Percentiles rank a stretch among this genome's conserved stretches.
Conservation (phyloP, 2,113 vertebrate genomes). For the Mugil cephalus region DNA sequence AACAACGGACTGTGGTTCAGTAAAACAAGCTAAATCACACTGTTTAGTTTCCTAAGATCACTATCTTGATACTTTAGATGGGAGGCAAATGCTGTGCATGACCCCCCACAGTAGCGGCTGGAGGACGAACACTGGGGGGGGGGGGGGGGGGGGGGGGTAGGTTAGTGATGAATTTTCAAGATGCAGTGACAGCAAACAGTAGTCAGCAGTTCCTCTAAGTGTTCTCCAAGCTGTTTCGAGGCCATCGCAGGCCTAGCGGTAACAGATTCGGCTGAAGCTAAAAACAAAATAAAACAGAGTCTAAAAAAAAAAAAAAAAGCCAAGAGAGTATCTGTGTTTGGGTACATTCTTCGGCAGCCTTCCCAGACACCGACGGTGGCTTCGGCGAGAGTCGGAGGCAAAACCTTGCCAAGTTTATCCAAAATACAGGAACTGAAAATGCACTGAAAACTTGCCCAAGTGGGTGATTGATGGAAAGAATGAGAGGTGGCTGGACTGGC, state of each 20-base stretch:
- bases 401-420: slow-evolving; percentile 38
- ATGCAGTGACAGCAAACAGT: slow-evolving; percentile 64
- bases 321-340: slow-evolving; percentile 58
- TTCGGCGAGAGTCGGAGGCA: slow-evolving; percentile 27
- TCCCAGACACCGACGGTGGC: slow-evolving; percentile 58
- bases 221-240: slow-evolving; percentile 63
- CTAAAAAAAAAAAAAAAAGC: slow-evolving; percentile 6
- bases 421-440: slow-evolving; percentile 26
- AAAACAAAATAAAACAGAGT: slow-evolving; percentile 23
- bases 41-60: background rate
- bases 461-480: slow-evolving; percentile 52
- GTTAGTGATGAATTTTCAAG: slow-evolving; percentile 78
- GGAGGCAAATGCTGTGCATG: slow-evolving; percentile 37
- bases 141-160: too few species aligned
- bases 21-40: slow-evolving; percentile 12
- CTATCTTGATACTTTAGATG: slow-evolving; percentile 23
- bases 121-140: slow-evolving; percentile 31
- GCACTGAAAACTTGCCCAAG: slow-evolving; percentile 31
- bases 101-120: slow-evolving; percentile 57
- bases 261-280: slow-evolving; percentile 43
- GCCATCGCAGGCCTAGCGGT: slow-evolving; percentile 33
- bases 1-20: background rate
- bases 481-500: slow-evolving; percentile 13
- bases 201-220: slow-evolving; percentile 71
- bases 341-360: slow-evolving; percentile 70